phyloP scores from a whole-genome alignment of 2,888 invertebrate genomes.

The Incurvaria masculella region DNA sequence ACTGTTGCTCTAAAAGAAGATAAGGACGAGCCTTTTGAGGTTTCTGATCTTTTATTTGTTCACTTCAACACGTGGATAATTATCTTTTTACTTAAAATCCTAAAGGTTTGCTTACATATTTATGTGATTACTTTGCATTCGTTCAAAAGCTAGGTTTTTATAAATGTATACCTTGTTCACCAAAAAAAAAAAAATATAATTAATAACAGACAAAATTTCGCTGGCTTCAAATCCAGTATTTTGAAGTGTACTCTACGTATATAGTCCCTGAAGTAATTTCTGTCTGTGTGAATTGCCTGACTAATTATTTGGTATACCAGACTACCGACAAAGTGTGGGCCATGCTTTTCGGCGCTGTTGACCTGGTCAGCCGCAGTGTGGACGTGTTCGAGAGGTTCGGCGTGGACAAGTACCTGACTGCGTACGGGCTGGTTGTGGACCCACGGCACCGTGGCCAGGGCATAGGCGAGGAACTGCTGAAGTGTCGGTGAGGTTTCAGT shows the following conservation, averaged over 20 bases:
- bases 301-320: constrained; percentile 20
- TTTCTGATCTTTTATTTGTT: constrained; percentile 13
- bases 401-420: constrained; percentile 40
- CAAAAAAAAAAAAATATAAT: too few relatives aligned
- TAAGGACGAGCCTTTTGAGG: constrained; percentile 38
- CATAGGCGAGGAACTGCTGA: constrained; percentile 40
- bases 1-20: constrained; percentile 34
- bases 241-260: too few relatives aligned
- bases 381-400: constrained; percentile 35
- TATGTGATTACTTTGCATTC: too few relatives aligned
- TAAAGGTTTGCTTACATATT: too few relatives aligned
- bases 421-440: constrained; percentile 46
- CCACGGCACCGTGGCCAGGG: constrained; percentile 40
- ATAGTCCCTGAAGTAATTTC: too few relatives aligned
- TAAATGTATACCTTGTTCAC: too few relatives aligned
- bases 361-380: constrained; percentile 33
- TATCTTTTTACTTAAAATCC: neutral
- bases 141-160: too few relatives aligned
- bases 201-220: too few relatives aligned
- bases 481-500: constrained; percentile 23
- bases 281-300: neutral
- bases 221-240: too few relatives aligned
- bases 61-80: too few relatives aligned
- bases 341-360: constrained; percentile 42
- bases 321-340: constrained; percentile 42